Evolutionary conservation across 2,113 vertebrate species (phyloP).

Genomic region (Chlamydotis undulata): DNA sequence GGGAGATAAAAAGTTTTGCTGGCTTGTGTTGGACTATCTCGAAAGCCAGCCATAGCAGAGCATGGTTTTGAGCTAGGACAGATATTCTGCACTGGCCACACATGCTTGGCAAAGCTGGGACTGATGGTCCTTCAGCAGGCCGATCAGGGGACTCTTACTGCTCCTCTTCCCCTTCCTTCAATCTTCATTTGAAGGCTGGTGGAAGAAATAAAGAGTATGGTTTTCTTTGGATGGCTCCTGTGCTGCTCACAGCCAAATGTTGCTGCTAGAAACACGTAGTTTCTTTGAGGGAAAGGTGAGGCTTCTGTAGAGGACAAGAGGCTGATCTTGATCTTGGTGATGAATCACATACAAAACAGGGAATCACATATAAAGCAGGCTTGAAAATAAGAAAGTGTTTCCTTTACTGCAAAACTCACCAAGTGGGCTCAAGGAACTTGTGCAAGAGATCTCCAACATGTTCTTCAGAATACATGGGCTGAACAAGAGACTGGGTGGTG

Average conservation of each 20-base stretch:
- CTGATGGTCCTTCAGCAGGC: not conserved
- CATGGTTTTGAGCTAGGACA: not conserved
- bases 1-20: not conserved
- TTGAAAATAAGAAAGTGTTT: not conserved
- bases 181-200: not conserved
- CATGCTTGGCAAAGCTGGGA: not conserved
- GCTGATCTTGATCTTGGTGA: not conserved
- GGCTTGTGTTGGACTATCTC: fast-evolving
- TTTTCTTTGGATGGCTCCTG: not conserved
- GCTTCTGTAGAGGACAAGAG: not conserved
- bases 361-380: not conserved
- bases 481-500: not conserved
- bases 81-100: not conserved
- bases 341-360: not conserved
- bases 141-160: not conserved
- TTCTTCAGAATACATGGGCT: not conserved
- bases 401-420: not conserved
- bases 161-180: not conserved
- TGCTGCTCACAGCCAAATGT: not conserved
- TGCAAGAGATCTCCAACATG: not conserved
- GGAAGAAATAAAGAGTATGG: not conserved
- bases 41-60: not conserved
- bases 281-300: not conserved
- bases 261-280: not conserved
- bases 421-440: not conserved